A percentile compares a stretch with the other conserved stretches of the same genome.
phyloP scores from a whole-genome alignment of 2,888 invertebrate genomes.

The Ormyrus nitidulus region DNA sequence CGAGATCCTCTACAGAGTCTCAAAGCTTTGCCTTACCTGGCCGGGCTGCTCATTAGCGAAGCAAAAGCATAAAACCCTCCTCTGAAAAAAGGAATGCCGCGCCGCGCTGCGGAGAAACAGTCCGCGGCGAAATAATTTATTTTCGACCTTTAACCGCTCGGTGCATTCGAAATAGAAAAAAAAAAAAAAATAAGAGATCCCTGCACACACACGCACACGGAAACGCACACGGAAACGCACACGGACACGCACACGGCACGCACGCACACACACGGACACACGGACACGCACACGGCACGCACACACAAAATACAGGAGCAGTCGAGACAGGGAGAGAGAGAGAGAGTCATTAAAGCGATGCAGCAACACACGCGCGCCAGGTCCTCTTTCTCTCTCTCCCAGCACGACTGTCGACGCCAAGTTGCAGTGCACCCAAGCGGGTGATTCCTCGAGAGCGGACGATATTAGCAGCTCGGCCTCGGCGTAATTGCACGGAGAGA shows the following conservation, averaged over 20 bases:
- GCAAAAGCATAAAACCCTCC: neutral
- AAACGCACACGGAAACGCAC: too few species aligned
- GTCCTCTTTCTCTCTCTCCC: neutral
- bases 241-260: too few species aligned
- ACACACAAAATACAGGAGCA: neutral
- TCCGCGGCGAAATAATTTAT: neutral
- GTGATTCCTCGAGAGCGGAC: conserved; percentile 25
- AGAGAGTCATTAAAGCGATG: conserved; percentile 34
- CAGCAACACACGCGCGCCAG: neutral
- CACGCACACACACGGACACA: too few species aligned
- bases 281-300: too few species aligned
- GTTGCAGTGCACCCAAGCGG: conserved; percentile 36
- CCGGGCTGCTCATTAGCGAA: neutral
- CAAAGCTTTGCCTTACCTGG: neutral
- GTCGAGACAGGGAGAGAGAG: neutral
- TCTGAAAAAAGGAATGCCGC: too few species aligned
- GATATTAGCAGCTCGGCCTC: conserved; percentile 21
- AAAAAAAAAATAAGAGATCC: too few species aligned
- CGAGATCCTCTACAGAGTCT: neutral
- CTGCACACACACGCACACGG: too few species aligned
- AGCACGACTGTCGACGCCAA: conserved; percentile 6
- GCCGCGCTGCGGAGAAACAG: too few species aligned
- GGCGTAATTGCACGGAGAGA: conserved; percentile 37
- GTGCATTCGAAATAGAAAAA: too few species aligned
- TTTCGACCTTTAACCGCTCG: neutral